Conservation (phyloP, 2,888 invertebrate genomes). For the Chrysolina oricalcia region DNA sequence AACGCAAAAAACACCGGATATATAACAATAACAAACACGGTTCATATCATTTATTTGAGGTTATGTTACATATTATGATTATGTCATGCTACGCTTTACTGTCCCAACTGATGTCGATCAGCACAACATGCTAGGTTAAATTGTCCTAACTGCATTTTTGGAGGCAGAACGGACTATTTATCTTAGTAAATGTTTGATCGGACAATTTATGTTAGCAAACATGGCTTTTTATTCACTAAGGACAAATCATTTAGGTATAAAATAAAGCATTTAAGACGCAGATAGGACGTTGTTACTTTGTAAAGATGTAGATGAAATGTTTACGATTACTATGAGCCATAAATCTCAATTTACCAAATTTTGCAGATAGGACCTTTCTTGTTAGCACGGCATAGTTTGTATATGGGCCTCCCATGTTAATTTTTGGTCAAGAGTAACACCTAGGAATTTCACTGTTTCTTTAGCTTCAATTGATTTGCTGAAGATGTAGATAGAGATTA, state of each 20-base stretch:
- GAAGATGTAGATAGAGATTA: too few species aligned
- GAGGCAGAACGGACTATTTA: neutral
- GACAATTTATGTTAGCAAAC: neutral
- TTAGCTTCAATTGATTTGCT: too few species aligned
- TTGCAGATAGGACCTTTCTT: too few species aligned
- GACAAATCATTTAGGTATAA: neutral
- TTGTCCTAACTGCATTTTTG: neutral
- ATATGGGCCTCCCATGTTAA: too few species aligned
- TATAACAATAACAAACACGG: neutral
- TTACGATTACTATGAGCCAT: neutral
- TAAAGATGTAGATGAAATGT: neutral
- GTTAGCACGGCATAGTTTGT: too few species aligned
- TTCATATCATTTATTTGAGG: neutral
- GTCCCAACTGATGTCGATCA: neutral
- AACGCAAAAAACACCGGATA: neutral
- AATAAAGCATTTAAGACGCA: neutral
- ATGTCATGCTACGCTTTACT: neutral
- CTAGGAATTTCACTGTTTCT: too few species aligned
- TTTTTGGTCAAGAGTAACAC: too few species aligned
- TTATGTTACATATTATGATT: neutral
- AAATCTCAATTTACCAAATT: neutral
- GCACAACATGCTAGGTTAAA: neutral
- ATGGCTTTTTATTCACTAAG: neutral
- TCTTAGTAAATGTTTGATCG: neutral
- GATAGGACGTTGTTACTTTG: neutral